Evolutionary conservation across 1,140 invertebrate genomes (phyloP).

Genomic region (Drosophila malerkotliana): DNA sequence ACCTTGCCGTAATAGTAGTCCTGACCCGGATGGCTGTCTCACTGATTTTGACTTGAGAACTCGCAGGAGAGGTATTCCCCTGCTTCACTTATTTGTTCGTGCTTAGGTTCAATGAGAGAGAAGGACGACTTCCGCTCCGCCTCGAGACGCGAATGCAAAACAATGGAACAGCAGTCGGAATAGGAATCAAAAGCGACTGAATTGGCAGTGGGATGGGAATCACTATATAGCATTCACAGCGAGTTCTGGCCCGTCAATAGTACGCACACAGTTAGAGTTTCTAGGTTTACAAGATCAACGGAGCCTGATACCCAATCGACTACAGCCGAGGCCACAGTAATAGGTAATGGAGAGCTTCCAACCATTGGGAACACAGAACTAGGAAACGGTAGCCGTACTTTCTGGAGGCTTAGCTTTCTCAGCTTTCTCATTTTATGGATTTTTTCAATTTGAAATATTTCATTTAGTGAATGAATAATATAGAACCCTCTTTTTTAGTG

Average conservation of each 20-base stretch:
- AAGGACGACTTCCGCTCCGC: conserved; percentile 59
- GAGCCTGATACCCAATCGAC: conserved; percentile 45
- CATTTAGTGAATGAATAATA: too few species aligned
- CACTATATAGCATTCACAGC: conserved; percentile 6
- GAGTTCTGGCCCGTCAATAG: conserved; percentile 71
- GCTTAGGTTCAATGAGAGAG: conserved; percentile 12
- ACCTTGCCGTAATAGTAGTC: conserved; percentile 78
- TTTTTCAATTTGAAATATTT: too few species aligned
- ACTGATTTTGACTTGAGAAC: conserved; percentile 41
- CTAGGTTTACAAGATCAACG: conserved; percentile 70
- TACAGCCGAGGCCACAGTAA: conserved; percentile 14
- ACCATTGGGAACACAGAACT: too few species aligned
- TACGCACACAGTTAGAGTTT: conserved; percentile 51
- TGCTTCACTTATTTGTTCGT: conserved; percentile 35
- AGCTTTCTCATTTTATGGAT: too few species aligned
- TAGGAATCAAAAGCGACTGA: conserved; percentile 20
- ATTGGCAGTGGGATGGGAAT: conserved; percentile 18
- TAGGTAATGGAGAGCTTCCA: neutral
- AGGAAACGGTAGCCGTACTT: too few species aligned
- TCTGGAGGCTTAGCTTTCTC: too few species aligned
- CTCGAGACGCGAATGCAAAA: conserved; percentile 32
- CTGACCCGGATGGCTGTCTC: conserved; percentile 50
- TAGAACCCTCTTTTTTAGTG: too few species aligned
- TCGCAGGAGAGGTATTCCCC: conserved; percentile 9
- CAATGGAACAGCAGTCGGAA: conserved; percentile 55